Evolutionary conservation across 2,888 invertebrate genomes (phyloP).

Genomic region (Drosophila rubida): DNA sequence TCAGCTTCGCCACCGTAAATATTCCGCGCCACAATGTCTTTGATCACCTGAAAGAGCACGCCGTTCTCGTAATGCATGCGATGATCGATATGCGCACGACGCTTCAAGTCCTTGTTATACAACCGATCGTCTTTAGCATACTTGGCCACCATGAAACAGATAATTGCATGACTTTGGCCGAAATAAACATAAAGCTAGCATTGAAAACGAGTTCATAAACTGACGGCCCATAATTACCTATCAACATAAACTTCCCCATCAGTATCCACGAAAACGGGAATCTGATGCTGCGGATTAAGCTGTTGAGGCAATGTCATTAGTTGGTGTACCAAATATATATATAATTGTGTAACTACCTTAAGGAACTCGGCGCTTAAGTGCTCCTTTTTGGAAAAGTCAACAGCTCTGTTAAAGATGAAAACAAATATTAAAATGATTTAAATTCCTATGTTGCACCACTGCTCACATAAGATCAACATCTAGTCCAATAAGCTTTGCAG

Average conservation of each 20-base stretch:
- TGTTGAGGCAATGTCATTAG: constrained; percentile 60
- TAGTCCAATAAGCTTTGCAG: constrained; percentile 85
- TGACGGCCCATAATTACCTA: constrained; percentile 81
- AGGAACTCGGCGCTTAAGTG: constrained; percentile 84
- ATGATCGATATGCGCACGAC: constrained; percentile 86
- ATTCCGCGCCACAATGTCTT: constrained; percentile 83
- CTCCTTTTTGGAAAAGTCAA: constrained; percentile 83
- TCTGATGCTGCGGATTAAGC: constrained; percentile 87
- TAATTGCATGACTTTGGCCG: constrained; percentile 85
- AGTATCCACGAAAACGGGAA: constrained; percentile 86
- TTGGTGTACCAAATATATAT: neutral
- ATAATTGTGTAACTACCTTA: constrained; percentile 76
- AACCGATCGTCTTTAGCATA: constrained; percentile 86
- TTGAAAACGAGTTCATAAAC: neutral
- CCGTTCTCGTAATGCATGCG: constrained; percentile 86
- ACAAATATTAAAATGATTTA: neutral
- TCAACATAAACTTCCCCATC: constrained; percentile 86
- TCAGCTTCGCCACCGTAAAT: constrained; percentile 77
- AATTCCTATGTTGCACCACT: neutral
- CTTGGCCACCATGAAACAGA: constrained; percentile 86
- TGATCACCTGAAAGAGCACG: constrained; percentile 85
- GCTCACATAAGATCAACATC: constrained; percentile 83
- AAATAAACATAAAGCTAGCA: neutral
- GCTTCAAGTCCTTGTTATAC: constrained; percentile 86
- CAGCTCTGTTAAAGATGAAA: constrained; percentile 81